Evolutionary conservation across 2,888 invertebrate genomes (phyloP).

Genomic region (Acrocyrtus sp.): DNA sequence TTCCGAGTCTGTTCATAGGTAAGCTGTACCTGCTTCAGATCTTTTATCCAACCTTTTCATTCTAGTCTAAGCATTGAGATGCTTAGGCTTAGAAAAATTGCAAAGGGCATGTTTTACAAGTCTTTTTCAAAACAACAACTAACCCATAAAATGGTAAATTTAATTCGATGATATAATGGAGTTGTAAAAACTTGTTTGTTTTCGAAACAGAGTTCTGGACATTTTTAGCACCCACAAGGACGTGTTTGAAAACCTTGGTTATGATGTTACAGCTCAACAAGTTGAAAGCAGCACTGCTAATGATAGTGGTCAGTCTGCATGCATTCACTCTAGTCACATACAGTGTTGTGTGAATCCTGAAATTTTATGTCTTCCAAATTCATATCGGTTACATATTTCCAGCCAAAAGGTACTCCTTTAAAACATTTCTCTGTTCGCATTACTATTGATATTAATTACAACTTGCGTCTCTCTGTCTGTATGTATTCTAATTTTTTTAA

Average conservation of each 20-base stretch:
- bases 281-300: constrained; percentile 59
- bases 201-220: constrained; percentile 68
- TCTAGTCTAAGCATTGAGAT: too few species aligned
- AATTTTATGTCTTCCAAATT: constrained; percentile 68
- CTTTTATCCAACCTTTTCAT: too few species aligned
- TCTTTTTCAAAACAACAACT: too few species aligned
- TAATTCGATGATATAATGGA: too few species aligned
- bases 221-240: constrained; percentile 70
- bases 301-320: constrained; percentile 50
- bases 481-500: neutral
- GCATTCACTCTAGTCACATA: constrained; percentile 66
- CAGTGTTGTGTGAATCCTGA: constrained; percentile 70
- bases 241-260: constrained; percentile 68
- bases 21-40: too few species aligned
- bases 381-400: constrained; percentile 70
- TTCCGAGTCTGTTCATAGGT: constrained; percentile 64
- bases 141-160: too few species aligned
- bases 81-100: too few species aligned
- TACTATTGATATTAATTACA: too few species aligned
- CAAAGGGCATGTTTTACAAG: too few species aligned
- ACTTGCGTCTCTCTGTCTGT: too few species aligned
- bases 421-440: too few species aligned
- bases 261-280: constrained; percentile 66
- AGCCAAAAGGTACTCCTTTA: constrained; percentile 66
- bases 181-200: neutral